A percentile compares a stretch with the other conserved stretches of the same genome.
Evolutionary conservation across 2,888 invertebrate genomes (phyloP).

Genomic region (Megamerina dolium): DNA sequence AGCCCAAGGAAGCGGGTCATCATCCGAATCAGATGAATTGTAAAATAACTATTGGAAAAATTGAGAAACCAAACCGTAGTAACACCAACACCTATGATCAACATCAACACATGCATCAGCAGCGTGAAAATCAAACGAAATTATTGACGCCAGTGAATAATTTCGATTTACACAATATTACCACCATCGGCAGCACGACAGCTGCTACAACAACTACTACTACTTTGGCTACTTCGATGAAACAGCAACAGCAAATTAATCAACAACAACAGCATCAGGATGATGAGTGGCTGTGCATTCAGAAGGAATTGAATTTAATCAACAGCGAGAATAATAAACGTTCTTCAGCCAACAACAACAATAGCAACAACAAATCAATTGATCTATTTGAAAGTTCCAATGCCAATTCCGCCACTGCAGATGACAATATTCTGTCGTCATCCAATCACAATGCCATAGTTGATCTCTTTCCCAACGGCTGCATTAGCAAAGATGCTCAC

Average conservation of each 20-base stretch:
- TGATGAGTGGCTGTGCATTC: slow-evolving; percentile 64
- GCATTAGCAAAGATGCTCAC: slow-evolving; percentile 38
- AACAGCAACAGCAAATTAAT: slow-evolving; percentile 14
- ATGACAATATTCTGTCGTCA: slow-evolving; percentile 13
- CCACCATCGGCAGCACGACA: slow-evolving; percentile 7
- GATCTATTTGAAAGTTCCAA: slow-evolving; percentile 25
- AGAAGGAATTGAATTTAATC: slow-evolving; percentile 57
- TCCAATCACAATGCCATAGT: slow-evolving; percentile 27
- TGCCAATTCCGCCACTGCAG: neutral
- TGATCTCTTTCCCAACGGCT: slow-evolving; percentile 46
- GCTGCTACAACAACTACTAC: slow-evolving; percentile 17
- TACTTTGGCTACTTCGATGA: slow-evolving; percentile 12
- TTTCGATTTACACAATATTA: neutral
- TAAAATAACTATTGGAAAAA: too few species aligned
- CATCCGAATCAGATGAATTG: too few species aligned
- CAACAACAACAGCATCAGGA: slow-evolving; percentile 52
- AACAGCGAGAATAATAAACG: slow-evolving; percentile 15
- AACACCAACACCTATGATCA: too few species aligned
- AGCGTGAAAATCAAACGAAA: neutral
- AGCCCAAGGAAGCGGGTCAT: slow-evolving; percentile 27
- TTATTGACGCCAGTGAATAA: neutral
- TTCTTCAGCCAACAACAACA: slow-evolving; percentile 9
- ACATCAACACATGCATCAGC: slow-evolving; percentile 5
- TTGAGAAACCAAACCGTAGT: too few species aligned
- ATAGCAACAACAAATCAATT: slow-evolving; percentile 18